A percentile compares a stretch with the other conserved stretches of the same genome.
These are phyloP conservation scores for Thera obeliscata DNA, from an alignment of 2,888 invertebrate genomes.

Conservation along the genomic window DNA sequence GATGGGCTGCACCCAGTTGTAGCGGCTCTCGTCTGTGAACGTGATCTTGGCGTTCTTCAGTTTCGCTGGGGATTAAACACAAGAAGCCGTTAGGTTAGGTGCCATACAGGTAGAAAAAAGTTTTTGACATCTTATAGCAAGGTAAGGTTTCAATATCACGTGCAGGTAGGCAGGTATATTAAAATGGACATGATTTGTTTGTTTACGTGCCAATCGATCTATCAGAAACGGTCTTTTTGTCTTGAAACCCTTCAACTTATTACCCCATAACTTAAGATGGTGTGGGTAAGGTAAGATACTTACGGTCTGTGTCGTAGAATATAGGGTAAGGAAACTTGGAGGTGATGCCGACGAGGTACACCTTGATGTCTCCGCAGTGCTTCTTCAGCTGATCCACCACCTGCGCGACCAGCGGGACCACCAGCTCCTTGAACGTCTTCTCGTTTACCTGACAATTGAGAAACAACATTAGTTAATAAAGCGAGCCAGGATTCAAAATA, in stretches of 20 bases:
- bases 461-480: slow-evolving; percentile 1
- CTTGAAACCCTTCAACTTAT: too few relatives aligned
- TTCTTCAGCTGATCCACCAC: slow-evolving; percentile 86
- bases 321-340: slow-evolving; percentile 78
- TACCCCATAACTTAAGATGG: not conserved
- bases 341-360: slow-evolving; percentile 84
- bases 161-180: too few relatives aligned
- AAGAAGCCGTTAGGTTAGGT: too few relatives aligned
- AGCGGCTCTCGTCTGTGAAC: slow-evolving; percentile 67
- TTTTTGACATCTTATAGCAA: too few relatives aligned
- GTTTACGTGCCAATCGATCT: too few relatives aligned
- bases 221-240: too few relatives aligned
- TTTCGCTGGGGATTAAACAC: slow-evolving; percentile 59
- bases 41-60: slow-evolving; percentile 70
- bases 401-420: slow-evolving; percentile 85
- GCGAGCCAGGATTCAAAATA: not conserved
- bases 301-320: slow-evolving; percentile 74
- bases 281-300: slow-evolving; percentile 46
- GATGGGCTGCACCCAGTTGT: slow-evolving; percentile 50
- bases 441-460: slow-evolving; percentile 80
- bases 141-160: too few relatives aligned
- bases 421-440: slow-evolving; percentile 85
- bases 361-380: slow-evolving; percentile 73
- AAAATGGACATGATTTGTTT: too few relatives aligned
- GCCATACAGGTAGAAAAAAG: too few relatives aligned